phyloP scores from a whole-genome alignment of 2,888 invertebrate species.

The Sicus ferrugineus region DNA sequence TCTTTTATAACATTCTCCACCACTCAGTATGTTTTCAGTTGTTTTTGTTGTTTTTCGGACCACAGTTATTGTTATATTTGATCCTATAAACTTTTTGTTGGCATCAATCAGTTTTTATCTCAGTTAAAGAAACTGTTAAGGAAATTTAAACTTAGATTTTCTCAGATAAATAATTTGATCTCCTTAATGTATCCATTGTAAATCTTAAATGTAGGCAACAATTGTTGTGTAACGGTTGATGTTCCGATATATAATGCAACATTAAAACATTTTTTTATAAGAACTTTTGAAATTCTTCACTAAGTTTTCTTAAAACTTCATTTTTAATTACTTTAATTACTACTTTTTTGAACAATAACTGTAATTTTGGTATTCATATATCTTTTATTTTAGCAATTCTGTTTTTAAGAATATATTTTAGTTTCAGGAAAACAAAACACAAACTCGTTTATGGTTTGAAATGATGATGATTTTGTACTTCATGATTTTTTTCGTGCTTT shows the following conservation, averaged over 20 bases:
- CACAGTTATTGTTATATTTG: conserved; percentile 63
- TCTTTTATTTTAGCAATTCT: too few relatives aligned
- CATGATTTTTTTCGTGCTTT: too few relatives aligned
- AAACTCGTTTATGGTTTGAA: conserved; percentile 11
- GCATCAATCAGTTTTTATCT: conserved; percentile 40
- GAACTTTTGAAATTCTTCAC: conserved; percentile 17
- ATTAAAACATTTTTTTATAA: conserved; percentile 10
- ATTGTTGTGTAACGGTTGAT: too few relatives aligned
- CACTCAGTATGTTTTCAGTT: conserved; percentile 31
- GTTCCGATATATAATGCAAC: too few relatives aligned
- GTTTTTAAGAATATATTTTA: too few relatives aligned
- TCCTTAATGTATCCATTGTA: too few relatives aligned
- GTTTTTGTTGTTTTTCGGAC: conserved; percentile 46
- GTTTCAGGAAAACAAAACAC: too few relatives aligned
- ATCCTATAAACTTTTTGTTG: conserved; percentile 41
- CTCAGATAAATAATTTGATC: too few relatives aligned
- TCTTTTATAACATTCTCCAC: conserved; percentile 32
- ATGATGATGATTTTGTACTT: neutral
- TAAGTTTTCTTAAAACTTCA: conserved; percentile 14
- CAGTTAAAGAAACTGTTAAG: too few relatives aligned
- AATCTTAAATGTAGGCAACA: too few relatives aligned
- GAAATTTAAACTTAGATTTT: too few relatives aligned
- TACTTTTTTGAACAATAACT: neutral
- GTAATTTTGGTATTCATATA: too few relatives aligned
- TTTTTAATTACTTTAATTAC: neutral